Conservation (phyloP, 2,797 vertebrate genomes). For the Enteromius mattozi region DNA sequence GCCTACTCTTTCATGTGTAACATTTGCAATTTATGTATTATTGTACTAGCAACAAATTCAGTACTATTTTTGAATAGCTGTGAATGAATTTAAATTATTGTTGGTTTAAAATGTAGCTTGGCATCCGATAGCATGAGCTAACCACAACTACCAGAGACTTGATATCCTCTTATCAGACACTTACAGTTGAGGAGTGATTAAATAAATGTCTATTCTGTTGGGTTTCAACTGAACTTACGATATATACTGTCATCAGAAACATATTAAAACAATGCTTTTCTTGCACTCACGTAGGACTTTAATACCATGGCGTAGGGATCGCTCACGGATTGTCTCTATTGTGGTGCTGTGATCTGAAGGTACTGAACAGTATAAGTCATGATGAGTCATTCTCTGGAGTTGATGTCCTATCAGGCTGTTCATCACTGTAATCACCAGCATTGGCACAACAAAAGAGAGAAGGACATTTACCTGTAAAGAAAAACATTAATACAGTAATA, state of each 20-base stretch:
- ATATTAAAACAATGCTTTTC: neutral
- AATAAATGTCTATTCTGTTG: neutral
- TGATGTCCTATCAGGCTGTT: conserved; percentile 84
- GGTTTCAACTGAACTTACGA: no score
- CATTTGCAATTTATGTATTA: no score
- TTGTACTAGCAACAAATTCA: no score
- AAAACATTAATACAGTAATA: neutral
- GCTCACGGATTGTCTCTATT: conserved; percentile 77
- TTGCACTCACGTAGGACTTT: conserved; percentile 80
- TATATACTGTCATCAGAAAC: neutral
- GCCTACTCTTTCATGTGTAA: no score
- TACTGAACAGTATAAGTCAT: conserved; percentile 75
- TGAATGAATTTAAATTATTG: no score
- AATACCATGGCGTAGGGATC: conserved; percentile 81
- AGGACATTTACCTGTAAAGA: conserved; percentile 79
- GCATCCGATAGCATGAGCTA: neutral
- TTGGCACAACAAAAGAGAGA: conserved; percentile 82
- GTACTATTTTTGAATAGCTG: no score
- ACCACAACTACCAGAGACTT: neutral
- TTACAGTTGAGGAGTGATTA: neutral
- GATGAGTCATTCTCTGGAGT: conserved; percentile 80
- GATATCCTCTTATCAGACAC: neutral
- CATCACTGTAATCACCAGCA: conserved; percentile 80
- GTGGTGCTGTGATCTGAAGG: conserved; percentile 72
- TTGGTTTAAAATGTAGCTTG: neutral